Base-by-base conservation (phyloP, 1,140 invertebrate species). In the Homalodisca vitripennis region DNA sequence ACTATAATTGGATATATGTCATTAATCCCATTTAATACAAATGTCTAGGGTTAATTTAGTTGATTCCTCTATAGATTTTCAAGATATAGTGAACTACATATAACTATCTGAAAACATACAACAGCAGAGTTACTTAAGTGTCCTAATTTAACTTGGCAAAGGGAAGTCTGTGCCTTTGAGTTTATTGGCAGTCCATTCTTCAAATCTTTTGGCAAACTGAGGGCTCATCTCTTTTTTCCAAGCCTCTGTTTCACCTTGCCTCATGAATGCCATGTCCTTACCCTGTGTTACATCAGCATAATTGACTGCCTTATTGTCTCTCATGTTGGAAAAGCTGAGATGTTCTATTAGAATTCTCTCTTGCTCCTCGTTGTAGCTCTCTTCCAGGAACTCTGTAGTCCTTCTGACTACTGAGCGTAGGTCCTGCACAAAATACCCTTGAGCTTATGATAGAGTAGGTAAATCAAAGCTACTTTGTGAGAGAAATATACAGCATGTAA, bases 371-470 rank as follows among this genome's bases (percentile, higher is more conserved):
- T 80, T 85, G 2, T 93, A 71, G 0, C 78, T 76, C 77, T 91
- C 91, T 0, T 84, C 83, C 6, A 97, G 77, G 78, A 94, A 95
- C 24, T 84, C 75, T 0, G 90, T 90, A 17, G 92, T 89, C 75
- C 83, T 86, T n/a, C 81, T 79, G 1, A 94, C 84, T 0, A 85
- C 84, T 0, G 78, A 80, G 0, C 80, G 79, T 55, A 91, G 81
- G 78, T 94, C 85, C 75, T 76, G 53, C 14, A 64, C 24, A 46
- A 53, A n/a, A n/a, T n/a, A n/a, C n/a, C n/a, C n/a, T n/a, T n/a
- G n/a, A n/a, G n/a, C n/a, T n/a, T n/a, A n/a, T n/a, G n/a, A n/a
- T n/a, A n/a, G n/a, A n/a, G n/a, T n/a, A n/a, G n/a, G n/a, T n/a
- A n/a, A n/a, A n/a, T n/a, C n/a, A n/a, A n/a, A n/a, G n/a, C n/a